phyloP scores from a whole-genome alignment of 2,888 invertebrate species.

The Drosophila flavopinicola region DNA sequence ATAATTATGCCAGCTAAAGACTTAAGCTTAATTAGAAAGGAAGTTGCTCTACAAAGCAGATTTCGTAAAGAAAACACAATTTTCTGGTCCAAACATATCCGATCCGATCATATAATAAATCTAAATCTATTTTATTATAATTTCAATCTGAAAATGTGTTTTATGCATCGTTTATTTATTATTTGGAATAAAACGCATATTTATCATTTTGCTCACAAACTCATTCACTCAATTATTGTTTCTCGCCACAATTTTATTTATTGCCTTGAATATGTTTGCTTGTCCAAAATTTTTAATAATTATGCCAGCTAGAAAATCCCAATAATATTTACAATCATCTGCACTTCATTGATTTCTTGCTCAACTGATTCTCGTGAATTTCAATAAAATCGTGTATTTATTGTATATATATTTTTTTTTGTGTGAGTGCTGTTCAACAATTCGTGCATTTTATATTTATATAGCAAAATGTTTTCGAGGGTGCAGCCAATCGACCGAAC shows the following conservation, averaged over 20 bases:
- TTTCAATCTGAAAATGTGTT: too few species aligned
- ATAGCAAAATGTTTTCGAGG: slow-evolving; percentile 12
- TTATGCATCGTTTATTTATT: too few species aligned
- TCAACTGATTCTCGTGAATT: slow-evolving; percentile 41
- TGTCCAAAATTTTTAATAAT: not conserved
- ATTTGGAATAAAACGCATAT: not conserved
- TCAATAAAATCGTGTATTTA: slow-evolving; percentile 36
- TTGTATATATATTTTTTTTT: slow-evolving; percentile 25
- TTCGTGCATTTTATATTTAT: slow-evolving; percentile 47
- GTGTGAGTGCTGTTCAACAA: slow-evolving; percentile 23
- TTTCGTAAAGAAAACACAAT: too few species aligned
- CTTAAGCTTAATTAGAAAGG: too few species aligned
- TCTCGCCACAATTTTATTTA: not conserved
- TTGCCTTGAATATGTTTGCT: slow-evolving; percentile 15
- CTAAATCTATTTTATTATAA: too few species aligned
- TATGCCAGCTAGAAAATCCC: slow-evolving; percentile 12
- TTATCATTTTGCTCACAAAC: not conserved
- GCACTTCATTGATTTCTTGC: slow-evolving; percentile 38
- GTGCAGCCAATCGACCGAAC: slow-evolving; percentile 33
- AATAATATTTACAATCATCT: slow-evolving; percentile 13
- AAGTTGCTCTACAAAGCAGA: too few species aligned
- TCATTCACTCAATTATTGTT: not conserved
- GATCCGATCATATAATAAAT: too few species aligned
- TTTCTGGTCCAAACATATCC: too few species aligned
- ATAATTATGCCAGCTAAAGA: too few species aligned